Evolutionary conservation across 2,888 invertebrate species (phyloP).

Genomic region (Calameuta pallipes): DNA sequence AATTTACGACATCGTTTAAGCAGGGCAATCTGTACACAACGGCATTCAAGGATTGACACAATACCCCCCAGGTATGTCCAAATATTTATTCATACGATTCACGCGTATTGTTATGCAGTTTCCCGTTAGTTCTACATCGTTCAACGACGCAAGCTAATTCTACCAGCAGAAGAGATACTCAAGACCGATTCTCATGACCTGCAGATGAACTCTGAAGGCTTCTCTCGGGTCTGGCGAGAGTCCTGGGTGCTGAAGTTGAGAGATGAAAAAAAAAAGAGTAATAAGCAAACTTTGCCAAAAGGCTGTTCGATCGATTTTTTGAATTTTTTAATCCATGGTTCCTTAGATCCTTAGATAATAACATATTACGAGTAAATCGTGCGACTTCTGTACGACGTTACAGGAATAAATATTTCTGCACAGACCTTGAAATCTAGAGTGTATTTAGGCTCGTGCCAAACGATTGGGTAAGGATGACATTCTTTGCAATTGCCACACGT

Average conservation of each 20-base stretch:
- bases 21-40: neutral
- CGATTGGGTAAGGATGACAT: slow-evolving; percentile 2
- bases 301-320: too few relatives aligned
- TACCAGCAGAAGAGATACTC: neutral
- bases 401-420: neutral
- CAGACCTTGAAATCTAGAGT: slow-evolving; percentile 5
- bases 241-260: neutral
- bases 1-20: neutral
- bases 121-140: neutral
- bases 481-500: slow-evolving; percentile 11
- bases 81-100: neutral
- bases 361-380: neutral
- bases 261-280: neutral
- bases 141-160: neutral
- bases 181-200: too few relatives aligned
- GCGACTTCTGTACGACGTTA: neutral
- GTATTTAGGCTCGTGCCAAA: neutral
- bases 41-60: neutral
- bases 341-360: neutral
- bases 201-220: neutral
- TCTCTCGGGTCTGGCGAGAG: too few relatives aligned
- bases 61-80: neutral
- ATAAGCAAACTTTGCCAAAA: neutral
- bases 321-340: too few relatives aligned
- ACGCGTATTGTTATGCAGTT: neutral